phyloP scores from a whole-genome alignment of 2,888 invertebrate species.

The Dorcus parallelipipedus region DNA sequence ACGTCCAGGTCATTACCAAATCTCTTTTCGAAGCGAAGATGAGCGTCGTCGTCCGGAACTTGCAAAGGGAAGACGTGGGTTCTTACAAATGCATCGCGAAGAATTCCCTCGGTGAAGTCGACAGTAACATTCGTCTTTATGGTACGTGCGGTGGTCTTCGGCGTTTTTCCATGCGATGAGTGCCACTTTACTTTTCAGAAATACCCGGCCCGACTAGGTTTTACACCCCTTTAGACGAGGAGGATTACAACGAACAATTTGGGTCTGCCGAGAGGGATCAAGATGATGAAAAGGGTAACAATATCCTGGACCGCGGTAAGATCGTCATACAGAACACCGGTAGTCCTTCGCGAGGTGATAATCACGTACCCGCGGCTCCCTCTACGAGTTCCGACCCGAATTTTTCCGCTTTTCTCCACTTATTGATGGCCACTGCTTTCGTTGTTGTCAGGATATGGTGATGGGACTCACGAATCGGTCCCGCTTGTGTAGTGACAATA shows the following conservation, averaged over 20 bases:
- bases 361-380: slow-evolving; percentile 35
- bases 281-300: slow-evolving; percentile 49
- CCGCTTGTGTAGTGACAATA: slow-evolving; percentile 44
- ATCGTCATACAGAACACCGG: slow-evolving; percentile 15
- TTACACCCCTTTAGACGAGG: slow-evolving; percentile 52
- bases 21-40: slow-evolving; percentile 80
- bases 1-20: slow-evolving; percentile 66
- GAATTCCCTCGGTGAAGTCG: slow-evolving; percentile 83
- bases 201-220: slow-evolving; percentile 69
- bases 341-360: slow-evolving; percentile 26
- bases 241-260: slow-evolving; percentile 63
- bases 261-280: slow-evolving; percentile 69
- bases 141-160: slow-evolving; percentile 56
- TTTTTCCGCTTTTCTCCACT: background rate
- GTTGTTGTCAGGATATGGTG: background rate
- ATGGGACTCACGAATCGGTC: slow-evolving; percentile 17
- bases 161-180: background rate
- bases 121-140: slow-evolving; percentile 81
- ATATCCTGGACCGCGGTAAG: slow-evolving; percentile 35
- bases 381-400: slow-evolving; percentile 23
- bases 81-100: slow-evolving; percentile 84
- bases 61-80: slow-evolving; percentile 73
- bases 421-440: background rate
- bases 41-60: slow-evolving; percentile 71
- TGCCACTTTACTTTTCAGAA: slow-evolving; percentile 52